phyloP scores from a whole-genome alignment of 2,797 vertebrate species.

The Anabacerthia variegaticeps region DNA sequence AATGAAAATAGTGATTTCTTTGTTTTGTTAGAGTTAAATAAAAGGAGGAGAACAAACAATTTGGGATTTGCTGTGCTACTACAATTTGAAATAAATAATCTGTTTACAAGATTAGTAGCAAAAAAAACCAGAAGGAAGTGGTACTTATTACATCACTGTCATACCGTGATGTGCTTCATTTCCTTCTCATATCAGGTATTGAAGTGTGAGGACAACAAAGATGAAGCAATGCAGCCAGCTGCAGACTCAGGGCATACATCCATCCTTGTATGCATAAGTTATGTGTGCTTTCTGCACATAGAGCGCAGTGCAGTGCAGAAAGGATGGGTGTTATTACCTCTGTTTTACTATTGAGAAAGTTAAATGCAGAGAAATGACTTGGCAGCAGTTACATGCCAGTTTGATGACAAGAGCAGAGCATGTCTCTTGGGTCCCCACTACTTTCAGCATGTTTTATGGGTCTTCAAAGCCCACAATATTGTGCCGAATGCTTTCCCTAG shows the following conservation, averaged over 20 bases:
- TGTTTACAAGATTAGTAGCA: not conserved
- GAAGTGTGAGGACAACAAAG: not conserved
- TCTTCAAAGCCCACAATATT: not conserved
- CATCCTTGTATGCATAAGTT: fast-evolving
- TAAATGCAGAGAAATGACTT: not conserved
- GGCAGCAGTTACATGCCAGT: not conserved
- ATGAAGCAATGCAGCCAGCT: not conserved
- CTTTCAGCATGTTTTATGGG: not conserved
- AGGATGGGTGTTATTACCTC: not conserved
- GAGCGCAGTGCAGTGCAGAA: not conserved
- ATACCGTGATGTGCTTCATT: not conserved
- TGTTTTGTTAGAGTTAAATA: not conserved
- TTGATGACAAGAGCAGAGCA: not conserved
- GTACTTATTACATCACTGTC: not conserved
- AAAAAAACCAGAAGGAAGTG: fast-evolving
- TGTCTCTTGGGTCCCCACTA: not conserved
- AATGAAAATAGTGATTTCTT: not conserved
- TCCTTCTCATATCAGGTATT: not conserved
- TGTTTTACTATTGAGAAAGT: not conserved
- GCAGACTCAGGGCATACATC: not conserved
- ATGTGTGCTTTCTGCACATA: not conserved
- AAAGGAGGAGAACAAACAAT: not conserved
- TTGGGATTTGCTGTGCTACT: not conserved
- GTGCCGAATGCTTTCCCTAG: not conserved
- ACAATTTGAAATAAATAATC: not conserved